These are phyloP conservation scores for Papilio protenor DNA, from an alignment of 2,888 invertebrate genomes.

Conservation along the genomic window DNA sequence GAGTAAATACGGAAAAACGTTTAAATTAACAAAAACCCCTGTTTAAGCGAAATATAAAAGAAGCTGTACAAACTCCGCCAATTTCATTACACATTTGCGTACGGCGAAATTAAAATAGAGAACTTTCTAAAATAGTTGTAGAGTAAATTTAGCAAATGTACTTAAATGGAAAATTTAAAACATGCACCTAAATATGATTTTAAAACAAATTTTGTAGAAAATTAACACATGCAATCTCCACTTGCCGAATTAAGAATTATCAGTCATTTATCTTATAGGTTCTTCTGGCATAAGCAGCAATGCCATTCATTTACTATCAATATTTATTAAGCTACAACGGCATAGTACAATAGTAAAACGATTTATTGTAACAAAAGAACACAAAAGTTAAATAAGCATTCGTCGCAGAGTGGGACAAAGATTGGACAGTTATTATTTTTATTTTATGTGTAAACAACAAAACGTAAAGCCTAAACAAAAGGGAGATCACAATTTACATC, in stretches of 20 bases:
- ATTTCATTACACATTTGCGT: conserved; percentile 6
- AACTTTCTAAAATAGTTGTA: background rate
- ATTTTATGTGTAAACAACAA: conserved; percentile 3
- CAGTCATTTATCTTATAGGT: background rate
- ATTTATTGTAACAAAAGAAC: background rate
- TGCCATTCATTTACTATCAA: background rate
- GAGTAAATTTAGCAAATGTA: background rate
- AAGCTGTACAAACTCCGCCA: conserved; percentile 16
- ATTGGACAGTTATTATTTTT: conserved; percentile 12
- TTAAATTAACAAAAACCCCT: conserved; percentile 30
- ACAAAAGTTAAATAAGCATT: background rate
- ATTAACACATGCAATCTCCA: background rate
- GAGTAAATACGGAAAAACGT: conserved; percentile 29
- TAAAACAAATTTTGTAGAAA: background rate
- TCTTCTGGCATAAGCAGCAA: background rate
- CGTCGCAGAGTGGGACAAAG: background rate
- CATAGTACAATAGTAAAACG: background rate
- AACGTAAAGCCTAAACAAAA: conserved; percentile 30
- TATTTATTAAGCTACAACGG: background rate
- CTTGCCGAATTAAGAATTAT: background rate
- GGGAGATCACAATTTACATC: conserved; percentile 36
- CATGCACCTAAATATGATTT: background rate
- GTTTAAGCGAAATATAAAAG: conserved; percentile 29
- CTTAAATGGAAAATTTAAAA: background rate
- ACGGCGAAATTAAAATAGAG: background rate